Evolutionary conservation across 1,140 invertebrate species (phyloP), one percentile per base, ranked within the genome.

Genomic region (Akabosia matsudoensis): DNA sequence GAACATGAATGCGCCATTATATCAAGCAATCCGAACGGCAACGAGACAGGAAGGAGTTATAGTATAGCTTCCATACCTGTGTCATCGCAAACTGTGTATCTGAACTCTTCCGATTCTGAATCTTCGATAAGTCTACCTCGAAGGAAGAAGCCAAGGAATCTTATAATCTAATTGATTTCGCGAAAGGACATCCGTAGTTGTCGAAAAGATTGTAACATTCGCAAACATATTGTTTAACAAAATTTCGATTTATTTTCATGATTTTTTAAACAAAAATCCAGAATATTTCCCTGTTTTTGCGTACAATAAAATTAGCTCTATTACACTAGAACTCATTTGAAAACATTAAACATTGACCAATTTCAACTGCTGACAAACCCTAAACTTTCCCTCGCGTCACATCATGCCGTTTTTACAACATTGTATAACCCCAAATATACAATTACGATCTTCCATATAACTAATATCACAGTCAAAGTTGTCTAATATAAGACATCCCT

Each of bases 51-150:
- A n/a, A 30, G 10, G 3, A 67, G 61, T 30, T 10, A 67, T 22
- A 28, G 31, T 30, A 2, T 67, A 10, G 28, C 30, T 7, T 67
- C 61, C 7, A 67, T 67, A 7, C 61, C 61, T 10, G 24, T 28
- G 7, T 16, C 7, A 14, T 30, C 61, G 24, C 26, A 67, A n/a
- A 24, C 61, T 30, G 7, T 67, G 13, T 30, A n/a, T 7, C 31
- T 67, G 30, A 67, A 67, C n/a, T 67, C 61, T 28, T 67, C 61
- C 13, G 61, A 67, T 67, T 67, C 61, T 30, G 61, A 67, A 30
- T 67, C 61, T 10, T 67, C 61, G 3, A 10, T 67, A 30, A 31
- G n/a, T 67, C 7, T 7, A 3, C 10, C 24, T 2, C 3, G 7
- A 4, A 14, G 7, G n/a, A 28, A 30, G 22, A 67, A 22, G 31